Conservation (phyloP, 2,113 vertebrate species). For the Calidris pygmaea region DNA sequence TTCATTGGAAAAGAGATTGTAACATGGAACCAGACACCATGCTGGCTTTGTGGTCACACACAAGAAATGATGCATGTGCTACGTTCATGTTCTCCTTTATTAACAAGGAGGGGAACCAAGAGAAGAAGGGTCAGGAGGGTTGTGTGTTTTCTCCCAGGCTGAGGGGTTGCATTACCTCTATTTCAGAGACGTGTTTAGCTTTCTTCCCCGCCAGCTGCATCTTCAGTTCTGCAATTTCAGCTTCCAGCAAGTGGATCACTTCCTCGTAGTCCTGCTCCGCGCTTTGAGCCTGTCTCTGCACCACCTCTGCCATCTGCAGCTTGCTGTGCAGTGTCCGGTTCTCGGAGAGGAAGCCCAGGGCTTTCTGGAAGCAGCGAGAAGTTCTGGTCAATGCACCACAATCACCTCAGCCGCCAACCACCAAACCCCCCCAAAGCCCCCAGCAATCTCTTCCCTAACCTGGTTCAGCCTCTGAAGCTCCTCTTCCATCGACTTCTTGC, state of each 20-base stretch:
- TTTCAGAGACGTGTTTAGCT: slow-evolving; percentile 60
- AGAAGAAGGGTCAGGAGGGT: not conserved
- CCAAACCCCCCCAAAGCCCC: not conserved
- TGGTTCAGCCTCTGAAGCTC: slow-evolving; percentile 85
- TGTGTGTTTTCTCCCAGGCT: not conserved
- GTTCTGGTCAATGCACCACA: not conserved
- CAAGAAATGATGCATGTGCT: not conserved
- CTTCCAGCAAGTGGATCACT: slow-evolving; percentile 88
- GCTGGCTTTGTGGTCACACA: not conserved
- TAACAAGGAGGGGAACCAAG: not conserved
- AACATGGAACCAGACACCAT: not conserved
- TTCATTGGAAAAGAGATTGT: not conserved
- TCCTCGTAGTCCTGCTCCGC: slow-evolving; percentile 92
- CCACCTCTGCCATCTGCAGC: slow-evolving; percentile 77
- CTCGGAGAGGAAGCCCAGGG: slow-evolving; percentile 80
- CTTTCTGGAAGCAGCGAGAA: slow-evolving; percentile 73
- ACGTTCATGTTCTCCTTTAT: not conserved
- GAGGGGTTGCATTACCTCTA: slow-evolving; percentile 52
- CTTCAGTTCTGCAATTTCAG: slow-evolving; percentile 89
- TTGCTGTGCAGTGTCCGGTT: slow-evolving; percentile 80
- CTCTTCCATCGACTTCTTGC: slow-evolving; percentile 84
- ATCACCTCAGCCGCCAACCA: not conserved
- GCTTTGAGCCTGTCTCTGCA: slow-evolving; percentile 74
- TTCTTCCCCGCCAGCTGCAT: slow-evolving; percentile 78
- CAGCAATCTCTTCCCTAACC: slow-evolving; percentile 62